Evolutionary conservation across 2,113 vertebrate genomes (phyloP).

Genomic region (Perccottus glenii): DNA sequence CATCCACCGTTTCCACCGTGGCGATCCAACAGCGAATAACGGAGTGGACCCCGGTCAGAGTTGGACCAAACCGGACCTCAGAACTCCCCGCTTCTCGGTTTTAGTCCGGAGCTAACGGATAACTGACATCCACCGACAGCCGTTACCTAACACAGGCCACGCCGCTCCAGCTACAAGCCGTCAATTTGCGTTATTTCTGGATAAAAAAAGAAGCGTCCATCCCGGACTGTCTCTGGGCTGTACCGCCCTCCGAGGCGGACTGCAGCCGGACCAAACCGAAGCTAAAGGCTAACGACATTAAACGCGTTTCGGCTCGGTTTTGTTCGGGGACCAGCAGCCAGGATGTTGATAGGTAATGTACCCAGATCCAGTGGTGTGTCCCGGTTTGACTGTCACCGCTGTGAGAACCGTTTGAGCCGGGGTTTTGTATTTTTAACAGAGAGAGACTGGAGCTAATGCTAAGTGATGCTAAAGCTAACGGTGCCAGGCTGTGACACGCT

Average conservation of each 20-base stretch:
- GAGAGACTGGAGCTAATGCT: constrained; percentile 6
- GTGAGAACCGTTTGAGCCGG: background rate
- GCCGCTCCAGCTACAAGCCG: background rate
- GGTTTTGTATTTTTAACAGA: too few relatives aligned
- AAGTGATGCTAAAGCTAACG: constrained; percentile 31
- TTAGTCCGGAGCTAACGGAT: constrained; percentile 18
- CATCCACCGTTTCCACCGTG: constrained; percentile 13
- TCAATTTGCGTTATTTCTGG: constrained; percentile 4
- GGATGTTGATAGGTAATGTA: constrained; percentile 67
- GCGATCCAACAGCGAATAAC: constrained; percentile 35
- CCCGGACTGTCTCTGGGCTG: constrained; percentile 1
- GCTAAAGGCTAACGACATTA: constrained; percentile 4
- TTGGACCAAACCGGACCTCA: background rate
- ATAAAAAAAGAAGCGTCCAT: background rate
- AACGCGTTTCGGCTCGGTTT: constrained; percentile 16
- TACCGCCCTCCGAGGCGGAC: background rate
- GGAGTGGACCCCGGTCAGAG: background rate
- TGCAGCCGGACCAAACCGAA: background rate
- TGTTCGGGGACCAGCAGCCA: constrained; percentile 24
- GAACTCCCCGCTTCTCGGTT: background rate
- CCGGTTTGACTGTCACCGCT: constrained; percentile 1
- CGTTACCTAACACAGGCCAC: constrained; percentile 36
- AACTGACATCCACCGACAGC: constrained; percentile 13
- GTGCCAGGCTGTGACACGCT: constrained; percentile 43
- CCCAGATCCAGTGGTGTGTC: background rate